A percentile compares a stretch with the other conserved stretches of the same genome.
phyloP scores from a whole-genome alignment of 2,888 invertebrate species.

The Agrotis puta region DNA sequence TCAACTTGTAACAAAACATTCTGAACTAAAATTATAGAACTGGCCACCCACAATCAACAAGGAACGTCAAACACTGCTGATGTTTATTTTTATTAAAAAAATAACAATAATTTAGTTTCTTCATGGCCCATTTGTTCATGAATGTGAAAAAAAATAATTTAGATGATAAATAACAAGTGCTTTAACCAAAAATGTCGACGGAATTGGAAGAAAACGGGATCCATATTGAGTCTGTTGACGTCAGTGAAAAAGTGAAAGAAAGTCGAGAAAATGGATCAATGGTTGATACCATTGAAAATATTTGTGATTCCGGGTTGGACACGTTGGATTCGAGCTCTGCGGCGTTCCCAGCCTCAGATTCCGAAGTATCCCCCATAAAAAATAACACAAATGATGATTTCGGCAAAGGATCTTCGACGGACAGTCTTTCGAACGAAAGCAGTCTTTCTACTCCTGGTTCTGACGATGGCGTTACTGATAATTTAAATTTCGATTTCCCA shows the following conservation, averaged over 20 bases:
- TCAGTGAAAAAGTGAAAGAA: constrained; percentile 76
- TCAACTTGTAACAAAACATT: constrained; percentile 27
- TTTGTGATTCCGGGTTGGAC: constrained; percentile 80
- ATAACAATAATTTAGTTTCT: constrained; percentile 69
- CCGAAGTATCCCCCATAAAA: constrained; percentile 72
- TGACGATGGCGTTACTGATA: constrained; percentile 64
- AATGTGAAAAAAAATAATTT: constrained; percentile 63
- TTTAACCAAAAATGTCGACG: constrained; percentile 76
- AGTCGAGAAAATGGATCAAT: constrained; percentile 77
- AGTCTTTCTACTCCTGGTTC: constrained; percentile 69
- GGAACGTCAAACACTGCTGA: constrained; percentile 68
- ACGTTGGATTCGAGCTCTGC: constrained; percentile 71
- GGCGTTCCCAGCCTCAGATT: constrained; percentile 70
- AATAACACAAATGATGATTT: constrained; percentile 54
- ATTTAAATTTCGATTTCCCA: constrained; percentile 59
- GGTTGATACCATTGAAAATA: constrained; percentile 71
- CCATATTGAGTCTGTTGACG: constrained; percentile 81
- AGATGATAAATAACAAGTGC: constrained; percentile 64
- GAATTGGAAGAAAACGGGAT: constrained; percentile 68
- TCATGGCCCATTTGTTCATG: constrained; percentile 71
- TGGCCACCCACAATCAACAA: constrained; percentile 55
- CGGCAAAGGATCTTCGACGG: constrained; percentile 30
- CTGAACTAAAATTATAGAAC: background rate
- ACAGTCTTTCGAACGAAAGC: constrained; percentile 63
- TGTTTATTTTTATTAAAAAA: constrained; percentile 81